Conservation (phyloP, 1,140 invertebrate species). For the Drosophila santomea region DNA sequence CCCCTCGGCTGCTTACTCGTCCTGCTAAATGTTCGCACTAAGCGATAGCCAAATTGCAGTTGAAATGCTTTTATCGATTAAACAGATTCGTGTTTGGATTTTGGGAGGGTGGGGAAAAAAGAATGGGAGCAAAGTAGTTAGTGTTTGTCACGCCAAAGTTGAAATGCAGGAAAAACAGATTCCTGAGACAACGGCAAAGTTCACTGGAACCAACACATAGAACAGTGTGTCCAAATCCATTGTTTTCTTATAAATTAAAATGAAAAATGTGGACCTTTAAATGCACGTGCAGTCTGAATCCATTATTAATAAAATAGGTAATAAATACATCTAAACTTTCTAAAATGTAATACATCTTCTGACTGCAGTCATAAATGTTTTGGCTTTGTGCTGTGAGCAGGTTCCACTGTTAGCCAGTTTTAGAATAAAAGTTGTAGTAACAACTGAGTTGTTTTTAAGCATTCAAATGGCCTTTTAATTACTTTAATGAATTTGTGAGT, state of each 20-base stretch:
- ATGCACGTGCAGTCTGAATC: no score
- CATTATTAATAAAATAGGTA: no score
- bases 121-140: conserved; percentile 1
- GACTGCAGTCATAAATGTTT: not conserved
- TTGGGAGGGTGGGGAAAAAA: not conserved
- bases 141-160: conserved; percentile 46
- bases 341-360: not conserved
- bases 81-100: conserved; percentile 52
- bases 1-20: conserved; percentile 51
- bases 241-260: not conserved
- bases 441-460: conserved; percentile 19
- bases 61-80: conserved; percentile 78
- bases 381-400: not conserved
- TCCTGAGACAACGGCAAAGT: conserved; percentile 42
- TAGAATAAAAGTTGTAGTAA: conserved; percentile 3
- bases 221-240: conserved; percentile 1
- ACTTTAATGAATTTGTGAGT: conserved; percentile 57
- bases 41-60: conserved; percentile 73
- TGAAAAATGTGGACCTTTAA: no score
- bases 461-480: conserved; percentile 54
- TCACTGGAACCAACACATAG: conserved; percentile 12
- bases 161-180: conserved; percentile 47
- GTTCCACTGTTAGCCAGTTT: conserved; percentile 17
- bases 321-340: not conserved
- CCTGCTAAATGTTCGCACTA: conserved; percentile 67